Base-by-base conservation (phyloP, 2,113 vertebrate genomes). In the Microcebus tavaratra region DNA sequence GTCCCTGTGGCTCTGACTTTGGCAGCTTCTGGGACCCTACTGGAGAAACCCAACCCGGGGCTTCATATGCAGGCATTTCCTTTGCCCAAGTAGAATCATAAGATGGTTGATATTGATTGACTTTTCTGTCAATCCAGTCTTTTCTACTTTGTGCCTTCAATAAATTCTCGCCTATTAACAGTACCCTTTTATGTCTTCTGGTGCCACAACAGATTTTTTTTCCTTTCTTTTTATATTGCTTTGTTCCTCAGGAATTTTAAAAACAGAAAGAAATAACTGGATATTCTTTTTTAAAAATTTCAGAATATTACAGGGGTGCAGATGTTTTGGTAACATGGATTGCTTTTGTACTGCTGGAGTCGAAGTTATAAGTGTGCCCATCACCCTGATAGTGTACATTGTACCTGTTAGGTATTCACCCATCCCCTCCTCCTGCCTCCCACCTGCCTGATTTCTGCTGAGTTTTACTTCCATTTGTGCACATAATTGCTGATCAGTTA, bases 71-170 rank as follows among this genome's bases (percentile, higher is more conserved):
- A 13, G 0, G 11, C 2, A 34, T 63, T 87, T 67, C 4, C 79
- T 95, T 87, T 70, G 8, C 83, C 80, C 59, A 27, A 88, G 48
- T 63, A 72, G 42, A 91, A 65, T 91, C 61, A 61, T 57, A 29
- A 67, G 57, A 67, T 80, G 31, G 31, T 88, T 59, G 6, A 31
- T 61, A 73, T 34, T 25, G 82, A 81, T 63, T 12, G 65, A 65
- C 65, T 81, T 95, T 81, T 68, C 65, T 93, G 70, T 95, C 67
- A 53, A 57, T 29, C 14, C 20, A n/a, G 1, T 78, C 67, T 75
- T 86, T 96, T 94, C 59, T 94, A 34, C 68, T 90, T 92, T 92
- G 57, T 61, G 55, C 82, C 53, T 76, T 95, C 76, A 80, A 78
- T 15, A 88, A 48, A 84, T 15, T 90, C 53, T 45, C 45, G 23